phyloP scores from a whole-genome alignment of 2,113 vertebrate species.

The Pedionomus torquatus region DNA sequence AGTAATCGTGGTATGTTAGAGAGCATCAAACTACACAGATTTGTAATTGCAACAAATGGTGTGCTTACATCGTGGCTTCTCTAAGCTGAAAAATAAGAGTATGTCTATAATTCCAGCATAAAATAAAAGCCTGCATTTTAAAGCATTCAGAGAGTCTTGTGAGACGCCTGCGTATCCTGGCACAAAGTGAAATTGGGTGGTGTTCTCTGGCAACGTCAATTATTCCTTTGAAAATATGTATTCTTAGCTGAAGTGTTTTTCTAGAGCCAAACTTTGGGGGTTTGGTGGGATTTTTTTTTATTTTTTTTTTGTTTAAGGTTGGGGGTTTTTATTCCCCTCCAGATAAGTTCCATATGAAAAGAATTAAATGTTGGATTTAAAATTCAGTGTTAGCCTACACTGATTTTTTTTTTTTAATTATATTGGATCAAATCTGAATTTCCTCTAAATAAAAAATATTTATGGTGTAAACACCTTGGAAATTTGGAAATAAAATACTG shows the following conservation, averaged over 20 bases:
- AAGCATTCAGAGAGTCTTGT: background rate
- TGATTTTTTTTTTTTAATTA: background rate
- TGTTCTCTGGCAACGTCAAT: background rate
- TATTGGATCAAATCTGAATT: background rate
- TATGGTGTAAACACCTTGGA: background rate
- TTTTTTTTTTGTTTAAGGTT: background rate
- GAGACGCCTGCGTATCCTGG: background rate
- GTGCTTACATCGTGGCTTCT: background rate
- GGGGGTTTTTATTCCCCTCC: background rate
- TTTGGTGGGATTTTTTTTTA: background rate
- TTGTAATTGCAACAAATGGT: background rate
- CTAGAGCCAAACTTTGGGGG: background rate
- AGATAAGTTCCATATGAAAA: background rate
- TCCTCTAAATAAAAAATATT: background rate
- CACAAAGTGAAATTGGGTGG: background rate
- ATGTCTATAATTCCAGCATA: background rate
- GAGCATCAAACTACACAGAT: background rate
- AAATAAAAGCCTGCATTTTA: background rate
- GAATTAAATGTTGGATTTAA: background rate
- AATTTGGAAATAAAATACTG: background rate
- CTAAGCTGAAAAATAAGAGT: background rate
- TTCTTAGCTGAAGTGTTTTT: background rate
- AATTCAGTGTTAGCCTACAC: background rate
- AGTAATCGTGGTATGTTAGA: background rate
- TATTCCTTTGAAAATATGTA: background rate